Evolutionary conservation across 2,888 invertebrate genomes (phyloP).

Genomic region (Cephus pygmeus): DNA sequence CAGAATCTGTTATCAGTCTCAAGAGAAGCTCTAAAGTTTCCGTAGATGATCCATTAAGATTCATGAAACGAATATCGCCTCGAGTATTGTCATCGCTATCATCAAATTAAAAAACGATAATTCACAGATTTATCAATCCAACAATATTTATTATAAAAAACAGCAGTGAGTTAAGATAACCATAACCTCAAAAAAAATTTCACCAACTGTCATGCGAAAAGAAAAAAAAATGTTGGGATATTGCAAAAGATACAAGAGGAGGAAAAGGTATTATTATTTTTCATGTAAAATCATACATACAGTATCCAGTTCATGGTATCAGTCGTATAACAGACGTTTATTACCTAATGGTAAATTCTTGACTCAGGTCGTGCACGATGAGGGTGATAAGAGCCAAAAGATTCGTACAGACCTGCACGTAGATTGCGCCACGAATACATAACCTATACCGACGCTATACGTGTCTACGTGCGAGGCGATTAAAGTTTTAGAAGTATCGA

Average conservation of each 20-base stretch:
- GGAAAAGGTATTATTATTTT: too few relatives aligned
- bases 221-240: too few relatives aligned
- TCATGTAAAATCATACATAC: too few relatives aligned
- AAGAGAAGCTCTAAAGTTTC: background rate
- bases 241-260: too few relatives aligned
- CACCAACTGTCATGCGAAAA: background rate
- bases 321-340: too few relatives aligned
- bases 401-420: slow-evolving; percentile 28
- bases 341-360: too few relatives aligned
- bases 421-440: background rate
- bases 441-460: slow-evolving; percentile 13
- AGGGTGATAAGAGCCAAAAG: background rate
- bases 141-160: too few relatives aligned
- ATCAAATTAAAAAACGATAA: background rate
- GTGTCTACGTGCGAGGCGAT: slow-evolving; percentile 44
- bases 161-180: too few relatives aligned
- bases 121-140: too few relatives aligned
- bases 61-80: background rate
- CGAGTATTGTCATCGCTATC: background rate
- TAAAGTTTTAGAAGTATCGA: slow-evolving; percentile 63
- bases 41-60: background rate
- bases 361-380: too few relatives aligned
- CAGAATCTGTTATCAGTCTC: background rate
- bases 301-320: too few relatives aligned
- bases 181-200: too few relatives aligned